Evolutionary conservation across 2,888 invertebrate genomes (phyloP), one percentile per base, ranked within the genome.

Genomic region (Nomada lathburiana): DNA sequence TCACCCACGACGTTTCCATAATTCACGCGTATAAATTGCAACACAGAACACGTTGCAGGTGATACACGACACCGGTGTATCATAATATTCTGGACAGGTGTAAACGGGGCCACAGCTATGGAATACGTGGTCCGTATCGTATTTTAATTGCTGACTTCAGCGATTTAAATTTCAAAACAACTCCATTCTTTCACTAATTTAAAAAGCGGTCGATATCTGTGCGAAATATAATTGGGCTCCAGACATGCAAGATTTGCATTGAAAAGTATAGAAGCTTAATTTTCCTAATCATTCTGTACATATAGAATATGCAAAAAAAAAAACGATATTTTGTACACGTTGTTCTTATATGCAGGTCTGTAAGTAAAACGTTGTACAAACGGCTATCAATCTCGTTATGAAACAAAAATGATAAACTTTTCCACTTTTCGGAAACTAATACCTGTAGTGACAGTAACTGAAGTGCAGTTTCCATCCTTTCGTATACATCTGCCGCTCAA

Each of bases 81-180:
- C 60, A 23, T 20, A 65, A 76, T 73, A 65, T 65, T 36, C 65
- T 18, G 26, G 55, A 50, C 73, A 77, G 65, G 65, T 77, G 76
- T n/a, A 52, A 73, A 73, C 59, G 52, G 59, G 29, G 29, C 52
- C 44, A 44, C 11, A 26, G 53, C 9, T 29, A 73, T 59, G 52
- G 65, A 47, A 73, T 65, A 18, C 20, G 10, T 11, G 9, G 18
- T 44, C 23, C 11, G 29, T 18, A 23, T 29, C 59, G 44, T 52
- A 77, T 65, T 73, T 13, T 73, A 74, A 77, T 73, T 67, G 73
- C 64, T 77, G 59, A 77, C 73, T 65, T 20, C 2, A 44, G 7
- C 29, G 26, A 77, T 60, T 59, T 73, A 52, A 77, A 65, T 73
- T 73, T 29, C 29, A 73, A 60, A 73, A 52, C 16, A 18, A 50